Percentiles rank a stretch among this genome's conserved stretches.
Evolutionary conservation across 2,888 invertebrate genomes (phyloP).

Genomic region (Sycophila texana): DNA sequence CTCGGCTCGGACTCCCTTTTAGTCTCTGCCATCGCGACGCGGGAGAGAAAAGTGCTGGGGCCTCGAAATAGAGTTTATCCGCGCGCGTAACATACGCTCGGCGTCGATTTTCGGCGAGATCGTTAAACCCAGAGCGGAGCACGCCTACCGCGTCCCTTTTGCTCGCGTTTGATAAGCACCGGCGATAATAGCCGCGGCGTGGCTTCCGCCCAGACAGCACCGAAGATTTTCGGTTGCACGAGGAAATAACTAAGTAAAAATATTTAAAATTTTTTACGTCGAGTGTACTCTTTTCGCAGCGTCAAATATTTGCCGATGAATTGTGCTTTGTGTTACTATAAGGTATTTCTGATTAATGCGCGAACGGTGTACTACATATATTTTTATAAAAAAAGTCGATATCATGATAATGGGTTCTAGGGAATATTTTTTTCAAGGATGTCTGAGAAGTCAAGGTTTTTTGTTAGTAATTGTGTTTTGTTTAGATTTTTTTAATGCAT

Average conservation of each 20-base stretch:
- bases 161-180: slow-evolving; percentile 5
- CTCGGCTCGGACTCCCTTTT: slow-evolving; percentile 21
- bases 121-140: slow-evolving; percentile 31
- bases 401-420: neutral
- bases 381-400: slow-evolving; percentile 19
- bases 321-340: neutral
- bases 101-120: slow-evolving; percentile 8
- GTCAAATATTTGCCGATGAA: neutral
- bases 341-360: neutral
- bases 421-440: neutral
- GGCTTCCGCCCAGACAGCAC: neutral
- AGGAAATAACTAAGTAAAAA: neutral
- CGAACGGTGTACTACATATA: neutral
- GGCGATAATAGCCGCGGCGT: slow-evolving; percentile 2
- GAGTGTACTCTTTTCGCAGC: no score
- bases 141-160: neutral
- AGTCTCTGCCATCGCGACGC: slow-evolving; percentile 18
- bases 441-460: neutral
- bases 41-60: slow-evolving; percentile 23
- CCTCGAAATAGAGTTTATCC: slow-evolving; percentile 49
- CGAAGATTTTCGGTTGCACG: neutral
- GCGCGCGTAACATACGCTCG: neutral
- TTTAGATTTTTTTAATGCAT: neutral
- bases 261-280: neutral
- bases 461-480: neutral